A percentile compares a stretch with the other conserved stretches of the same genome.
These are phyloP conservation scores for Prunella fulvescens DNA, from an alignment of 2,113 vertebrate genomes.

Conservation along the genomic window DNA sequence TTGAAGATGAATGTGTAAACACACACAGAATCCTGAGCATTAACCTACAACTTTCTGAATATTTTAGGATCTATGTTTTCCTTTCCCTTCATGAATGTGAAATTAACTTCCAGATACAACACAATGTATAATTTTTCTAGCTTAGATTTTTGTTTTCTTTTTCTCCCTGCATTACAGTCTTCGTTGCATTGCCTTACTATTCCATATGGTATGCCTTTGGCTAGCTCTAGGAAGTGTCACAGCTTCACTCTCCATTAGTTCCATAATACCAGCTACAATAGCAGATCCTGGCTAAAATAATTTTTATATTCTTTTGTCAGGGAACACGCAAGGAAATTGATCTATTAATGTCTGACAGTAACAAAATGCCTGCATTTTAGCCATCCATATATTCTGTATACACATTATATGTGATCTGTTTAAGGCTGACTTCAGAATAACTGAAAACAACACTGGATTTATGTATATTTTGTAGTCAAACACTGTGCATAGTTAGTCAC, in stretches of 20 bases:
- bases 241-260: not conserved
- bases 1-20: not conserved
- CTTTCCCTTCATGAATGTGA: not conserved
- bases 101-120: not conserved
- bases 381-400: not conserved
- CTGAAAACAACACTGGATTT: not conserved
- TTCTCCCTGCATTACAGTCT: not conserved
- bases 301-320: not conserved
- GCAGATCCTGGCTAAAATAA: not conserved
- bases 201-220: conserved; percentile 28
- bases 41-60: not conserved
- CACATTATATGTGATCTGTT: fast-evolving
- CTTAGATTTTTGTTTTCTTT: not conserved
- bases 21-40: not conserved
- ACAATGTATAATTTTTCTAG: not conserved
- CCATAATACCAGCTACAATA: not conserved
- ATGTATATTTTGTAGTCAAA: not conserved
- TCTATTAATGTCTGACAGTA: not conserved
- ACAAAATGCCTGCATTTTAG: not conserved
- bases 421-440: not conserved
- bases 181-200: not conserved
- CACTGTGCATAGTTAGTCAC: not conserved
- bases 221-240: not conserved
- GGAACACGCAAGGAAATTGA: not conserved
- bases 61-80: not conserved